Base-by-base conservation (phyloP, 2,888 invertebrate genomes). In the Schrankia costaestrigalis region DNA sequence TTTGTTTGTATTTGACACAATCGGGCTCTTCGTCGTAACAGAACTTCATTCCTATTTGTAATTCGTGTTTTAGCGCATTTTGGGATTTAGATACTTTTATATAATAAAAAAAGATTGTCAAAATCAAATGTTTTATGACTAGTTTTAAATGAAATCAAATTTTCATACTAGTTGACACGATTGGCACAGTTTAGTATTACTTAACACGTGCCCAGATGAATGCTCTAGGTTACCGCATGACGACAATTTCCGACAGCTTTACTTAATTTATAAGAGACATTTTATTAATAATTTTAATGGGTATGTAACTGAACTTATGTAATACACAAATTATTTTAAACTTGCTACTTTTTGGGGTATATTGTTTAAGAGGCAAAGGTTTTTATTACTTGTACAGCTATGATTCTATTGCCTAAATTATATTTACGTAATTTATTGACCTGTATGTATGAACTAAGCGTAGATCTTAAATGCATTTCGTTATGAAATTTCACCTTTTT, bases 371-470 rank as follows among this genome's bases (percentile, higher is more conserved):
- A 56, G 41, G 53, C 46, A 59, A 57, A 52, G 57, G 39, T 53
- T 59, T 58, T 61, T 50, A 62, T 73, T 71, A 59, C 72, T 78
- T 56, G 85, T 85, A 85, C 80, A 85, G 83, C 71, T 79, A 67
- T 75, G 58, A 65, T 70, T 74, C 60, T 66, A 71, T 74, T 72
- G 77, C 76, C 81, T 85, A 84, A 83, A 83, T 83, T 84, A 83
- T 86, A 79, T 80, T 84, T 83, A 84, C 83, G 81, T 86, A 86
- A 86, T 76, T 87, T 87, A 86, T 86, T 87, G 72, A 79, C 68
- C 64, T 78, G 71, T 81, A 80, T 71, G 63, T 75, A 66, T 65
- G 47, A 63, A 62, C 56, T 79, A 78, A 78, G 75, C 56, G 73
- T 81, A 82, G 79, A 66, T 73, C 69, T 74, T 33, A 38, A 69